These are phyloP conservation scores for Astyanax mexicanus DNA, from an alignment of 2,797 vertebrate genomes.

Conservation along the genomic window DNA sequence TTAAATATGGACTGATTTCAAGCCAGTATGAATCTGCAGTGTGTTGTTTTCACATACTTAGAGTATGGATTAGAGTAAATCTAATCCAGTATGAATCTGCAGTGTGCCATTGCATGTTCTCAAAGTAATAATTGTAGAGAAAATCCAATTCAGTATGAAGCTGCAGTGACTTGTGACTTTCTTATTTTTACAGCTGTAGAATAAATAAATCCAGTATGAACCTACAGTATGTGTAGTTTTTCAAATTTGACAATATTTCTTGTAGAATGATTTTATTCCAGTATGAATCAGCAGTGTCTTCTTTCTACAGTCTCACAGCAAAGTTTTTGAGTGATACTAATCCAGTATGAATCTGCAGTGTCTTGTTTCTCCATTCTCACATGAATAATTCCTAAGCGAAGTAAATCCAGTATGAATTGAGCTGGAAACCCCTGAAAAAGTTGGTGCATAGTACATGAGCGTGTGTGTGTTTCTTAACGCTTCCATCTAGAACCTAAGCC, in stretches of 20 bases:
- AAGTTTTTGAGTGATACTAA: no score
- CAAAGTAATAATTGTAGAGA: background rate
- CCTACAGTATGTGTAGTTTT: background rate
- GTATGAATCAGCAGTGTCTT: no score
- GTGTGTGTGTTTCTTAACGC: conserved; percentile 62
- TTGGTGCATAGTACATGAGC: conserved; percentile 40
- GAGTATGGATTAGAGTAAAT: background rate
- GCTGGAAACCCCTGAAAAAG: background rate
- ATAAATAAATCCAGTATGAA: background rate
- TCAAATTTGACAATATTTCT: background rate
- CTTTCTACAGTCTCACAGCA: no score
- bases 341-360: no score
- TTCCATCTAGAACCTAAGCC: conserved; percentile 64
- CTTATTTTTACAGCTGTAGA: no score
- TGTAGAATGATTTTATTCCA: no score
- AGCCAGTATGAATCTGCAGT: background rate
- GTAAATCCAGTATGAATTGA: background rate
- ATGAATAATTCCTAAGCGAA: no score
- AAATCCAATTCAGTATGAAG: background rate
- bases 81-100: background rate
- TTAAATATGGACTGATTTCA: background rate
- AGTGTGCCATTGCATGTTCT: no score
- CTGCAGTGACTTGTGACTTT: no score
- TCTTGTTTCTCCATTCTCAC: no score
- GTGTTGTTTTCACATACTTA: background rate